Conservation (phyloP, 2,113 vertebrate species). For the Siphamia tubifer region DNA sequence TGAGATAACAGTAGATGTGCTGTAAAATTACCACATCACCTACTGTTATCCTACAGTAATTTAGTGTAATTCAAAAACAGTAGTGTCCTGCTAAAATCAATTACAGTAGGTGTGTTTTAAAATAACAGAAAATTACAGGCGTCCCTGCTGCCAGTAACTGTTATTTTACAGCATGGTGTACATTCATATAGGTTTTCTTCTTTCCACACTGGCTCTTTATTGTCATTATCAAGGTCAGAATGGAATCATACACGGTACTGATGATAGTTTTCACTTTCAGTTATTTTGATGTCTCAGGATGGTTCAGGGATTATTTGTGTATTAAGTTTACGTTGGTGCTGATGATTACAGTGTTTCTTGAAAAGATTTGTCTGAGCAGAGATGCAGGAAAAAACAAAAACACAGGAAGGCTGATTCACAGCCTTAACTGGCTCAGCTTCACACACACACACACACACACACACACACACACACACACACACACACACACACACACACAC, state of each 20-base stretch:
- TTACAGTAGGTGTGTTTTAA: no score
- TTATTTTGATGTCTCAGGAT: neutral
- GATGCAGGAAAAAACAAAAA: constrained; percentile 12
- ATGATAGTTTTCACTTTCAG: constrained; percentile 19
- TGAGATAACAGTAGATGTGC: no score
- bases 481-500: constrained; percentile 54
- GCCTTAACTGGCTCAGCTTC: constrained; percentile 51
- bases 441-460: constrained; percentile 57
- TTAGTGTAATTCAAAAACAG: no score
- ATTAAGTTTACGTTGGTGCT: constrained; percentile 18
- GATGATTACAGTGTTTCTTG: constrained; percentile 26
- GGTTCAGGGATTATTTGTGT: constrained; percentile 12
- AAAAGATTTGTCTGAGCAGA: constrained; percentile 14
- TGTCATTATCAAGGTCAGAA: constrained; percentile 45
- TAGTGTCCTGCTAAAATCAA: no score
- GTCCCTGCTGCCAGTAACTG: no score
- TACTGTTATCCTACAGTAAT: no score
- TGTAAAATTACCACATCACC: no score
- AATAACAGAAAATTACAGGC: no score
- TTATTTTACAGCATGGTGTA: no score
- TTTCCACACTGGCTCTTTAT: constrained; percentile 16
- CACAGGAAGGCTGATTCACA: constrained; percentile 44
- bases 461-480: constrained; percentile 54
- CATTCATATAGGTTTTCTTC: constrained; percentile 43
- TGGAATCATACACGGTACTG: constrained; percentile 13